Evolutionary conservation across 2,888 invertebrate species (phyloP), one percentile per base, ranked within the genome.

Genomic region (Eupelmus urozonus): DNA sequence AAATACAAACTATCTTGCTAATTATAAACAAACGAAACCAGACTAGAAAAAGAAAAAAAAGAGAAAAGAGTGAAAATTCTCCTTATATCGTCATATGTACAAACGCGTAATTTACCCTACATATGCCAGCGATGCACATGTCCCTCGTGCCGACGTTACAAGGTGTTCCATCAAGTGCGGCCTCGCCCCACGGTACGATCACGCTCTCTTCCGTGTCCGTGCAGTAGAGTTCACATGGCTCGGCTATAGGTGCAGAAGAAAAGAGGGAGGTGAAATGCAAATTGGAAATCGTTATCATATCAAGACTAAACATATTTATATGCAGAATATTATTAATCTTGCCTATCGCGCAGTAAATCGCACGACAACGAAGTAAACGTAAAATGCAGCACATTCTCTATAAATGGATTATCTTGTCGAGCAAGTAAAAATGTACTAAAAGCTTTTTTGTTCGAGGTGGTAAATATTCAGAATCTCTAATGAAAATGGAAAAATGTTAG

Each of bases 51-150:
- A 67, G 40, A 67, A 20, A 76, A 63, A 49, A 27, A 11, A 59
- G 0, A 34, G 4, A 53, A 67, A 23, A 69, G 62, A 69, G 20
- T 53, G 25, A 25, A n/a, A n/a, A n/a, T 65, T 51, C 2, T 59
- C 25, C 5, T 34, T 34, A 34, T 23, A 34, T 23, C n/a, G 27
- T 4, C 23, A 20, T 49, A 29, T 18, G 20, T 55, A 13, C 5
- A 40, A 65, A 60, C 42, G 1, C 65, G 18, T 49, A 72, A 88
- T 91, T 89, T 88, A 94, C 94, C 89, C 91, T 90, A 86, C 94
- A 94, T 81, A 90, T 89, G 45, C 93, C 94, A 78, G 91, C 90
- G 81, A 94, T 92, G 85, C 94, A 94, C 91, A 93, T 92, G 86
- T 94, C 91, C 77, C 92, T 91, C 0, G 92, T 92, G 20, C 93